A percentile compares a stretch with the other conserved stretches of the same genome.
Evolutionary conservation across 2,888 invertebrate genomes (phyloP).

Genomic region (Dione vanillae): DNA sequence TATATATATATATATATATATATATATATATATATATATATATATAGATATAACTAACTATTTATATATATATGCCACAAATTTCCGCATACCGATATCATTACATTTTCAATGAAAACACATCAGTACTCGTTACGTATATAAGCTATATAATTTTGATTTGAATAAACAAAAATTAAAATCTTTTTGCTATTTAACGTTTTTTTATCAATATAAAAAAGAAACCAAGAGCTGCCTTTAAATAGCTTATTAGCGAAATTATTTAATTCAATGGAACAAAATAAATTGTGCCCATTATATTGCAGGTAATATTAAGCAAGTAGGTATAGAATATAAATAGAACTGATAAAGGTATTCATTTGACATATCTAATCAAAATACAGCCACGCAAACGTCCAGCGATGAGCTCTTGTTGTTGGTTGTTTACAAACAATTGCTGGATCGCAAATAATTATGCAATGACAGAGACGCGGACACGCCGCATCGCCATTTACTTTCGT

Average conservation of each 20-base stretch:
- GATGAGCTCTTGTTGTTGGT: slow-evolving; percentile 65
- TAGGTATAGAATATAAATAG: too few relatives aligned
- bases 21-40: slow-evolving; percentile 43
- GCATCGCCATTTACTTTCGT: slow-evolving; percentile 77
- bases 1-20: slow-evolving; percentile 43
- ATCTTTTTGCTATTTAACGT: slow-evolving; percentile 2
- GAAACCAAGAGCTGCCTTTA: slow-evolving; percentile 8
- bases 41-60: slow-evolving; percentile 33
- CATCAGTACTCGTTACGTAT: slow-evolving; percentile 13
- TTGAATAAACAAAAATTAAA: slow-evolving; percentile 3
- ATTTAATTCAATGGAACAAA: slow-evolving; percentile 26
- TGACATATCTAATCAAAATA: slow-evolving; percentile 62
- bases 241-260: slow-evolving; percentile 19
- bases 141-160: slow-evolving; percentile 5
- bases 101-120: slow-evolving; percentile 34
- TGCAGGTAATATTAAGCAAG: slow-evolving; percentile 15
- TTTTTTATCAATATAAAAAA: slow-evolving; percentile 3
- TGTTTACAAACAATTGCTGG: slow-evolving; percentile 82
- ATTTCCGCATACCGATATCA: slow-evolving; percentile 53
- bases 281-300: slow-evolving; percentile 31
- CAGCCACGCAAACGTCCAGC: slow-evolving; percentile 69
- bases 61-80: slow-evolving; percentile 47
- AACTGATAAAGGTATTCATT: slow-evolving; percentile 22
- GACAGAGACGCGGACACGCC: slow-evolving; percentile 67
- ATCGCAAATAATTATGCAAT: slow-evolving; percentile 77